These are phyloP conservation scores for Drosophila repleta DNA, from an alignment of 1,140 invertebrate species.

Conservation along the genomic window DNA sequence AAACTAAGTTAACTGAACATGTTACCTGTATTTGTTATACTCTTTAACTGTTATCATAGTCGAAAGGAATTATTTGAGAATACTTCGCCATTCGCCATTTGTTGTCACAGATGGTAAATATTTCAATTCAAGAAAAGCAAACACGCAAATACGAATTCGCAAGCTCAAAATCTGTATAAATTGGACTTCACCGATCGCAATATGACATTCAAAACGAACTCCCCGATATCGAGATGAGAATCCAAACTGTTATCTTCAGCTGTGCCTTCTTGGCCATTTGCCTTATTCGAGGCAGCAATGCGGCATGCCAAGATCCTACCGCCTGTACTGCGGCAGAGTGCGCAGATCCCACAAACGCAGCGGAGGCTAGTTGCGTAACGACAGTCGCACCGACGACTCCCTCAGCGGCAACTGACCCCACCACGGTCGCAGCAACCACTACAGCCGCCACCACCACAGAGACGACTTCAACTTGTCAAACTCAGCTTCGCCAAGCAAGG, in stretches of 20 bases:
- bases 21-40: too few relatives aligned
- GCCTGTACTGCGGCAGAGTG: not conserved
- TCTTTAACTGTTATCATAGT: too few relatives aligned
- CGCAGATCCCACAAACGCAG: not conserved
- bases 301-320: not conserved
- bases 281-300: not conserved
- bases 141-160: not conserved
- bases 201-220: not conserved
- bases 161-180: slow-evolving; percentile 8
- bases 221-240: not conserved
- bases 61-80: not conserved
- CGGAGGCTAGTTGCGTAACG: not conserved
- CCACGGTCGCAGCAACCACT: not conserved
- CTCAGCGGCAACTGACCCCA: not conserved
- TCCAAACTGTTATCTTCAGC: slow-evolving; percentile 2
- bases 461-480: not conserved
- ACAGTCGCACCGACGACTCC: slow-evolving; percentile 3
- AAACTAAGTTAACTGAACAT: too few relatives aligned
- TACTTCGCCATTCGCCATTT: not conserved
- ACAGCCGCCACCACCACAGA: not conserved
- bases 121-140: not conserved
- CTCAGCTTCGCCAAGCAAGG: not conserved
- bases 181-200: not conserved
- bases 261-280: slow-evolving; percentile 4
- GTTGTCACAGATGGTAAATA: not conserved